These are phyloP conservation scores for Propithecus perrieri DNA, from an alignment of 2,797 vertebrate genomes.

Conservation along the genomic window DNA sequence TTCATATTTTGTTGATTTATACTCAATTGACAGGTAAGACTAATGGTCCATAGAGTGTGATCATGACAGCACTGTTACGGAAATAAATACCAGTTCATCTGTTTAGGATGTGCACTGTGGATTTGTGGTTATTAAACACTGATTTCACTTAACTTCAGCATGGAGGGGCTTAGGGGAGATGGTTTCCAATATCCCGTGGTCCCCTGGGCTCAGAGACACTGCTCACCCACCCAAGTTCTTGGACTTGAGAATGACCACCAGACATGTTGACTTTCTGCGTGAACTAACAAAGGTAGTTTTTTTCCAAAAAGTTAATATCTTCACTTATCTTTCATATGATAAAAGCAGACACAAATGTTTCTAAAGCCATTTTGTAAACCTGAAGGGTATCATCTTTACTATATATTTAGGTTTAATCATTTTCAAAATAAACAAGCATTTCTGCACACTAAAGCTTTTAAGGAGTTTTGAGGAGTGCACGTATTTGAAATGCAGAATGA, in stretches of 20 bases:
- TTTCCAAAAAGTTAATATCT: background rate
- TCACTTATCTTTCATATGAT: background rate
- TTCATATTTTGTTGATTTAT: conserved; percentile 69
- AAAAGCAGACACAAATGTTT: background rate
- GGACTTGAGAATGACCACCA: background rate
- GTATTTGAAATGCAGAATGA: background rate
- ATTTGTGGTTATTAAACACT: conserved; percentile 35
- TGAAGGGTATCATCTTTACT: background rate
- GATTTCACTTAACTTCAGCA: background rate
- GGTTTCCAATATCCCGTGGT: background rate
- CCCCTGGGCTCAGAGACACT: background rate
- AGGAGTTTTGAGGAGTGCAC: background rate
- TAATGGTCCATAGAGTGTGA: conserved; percentile 63
- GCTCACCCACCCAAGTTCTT: background rate
- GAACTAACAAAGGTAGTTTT: background rate
- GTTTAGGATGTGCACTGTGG: conserved; percentile 53
- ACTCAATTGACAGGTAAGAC: conserved; percentile 33
- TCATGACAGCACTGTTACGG: conserved; percentile 72
- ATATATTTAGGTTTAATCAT: background rate
- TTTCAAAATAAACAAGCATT: background rate
- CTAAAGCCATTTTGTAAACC: background rate
- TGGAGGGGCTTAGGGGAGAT: background rate
- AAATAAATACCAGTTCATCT: conserved; percentile 76
- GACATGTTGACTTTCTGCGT: background rate
- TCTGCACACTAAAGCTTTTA: background rate